These are phyloP conservation scores for Hirtodrosophila duncani DNA, from an alignment of 2,888 invertebrate species.

Conservation along the genomic window DNA sequence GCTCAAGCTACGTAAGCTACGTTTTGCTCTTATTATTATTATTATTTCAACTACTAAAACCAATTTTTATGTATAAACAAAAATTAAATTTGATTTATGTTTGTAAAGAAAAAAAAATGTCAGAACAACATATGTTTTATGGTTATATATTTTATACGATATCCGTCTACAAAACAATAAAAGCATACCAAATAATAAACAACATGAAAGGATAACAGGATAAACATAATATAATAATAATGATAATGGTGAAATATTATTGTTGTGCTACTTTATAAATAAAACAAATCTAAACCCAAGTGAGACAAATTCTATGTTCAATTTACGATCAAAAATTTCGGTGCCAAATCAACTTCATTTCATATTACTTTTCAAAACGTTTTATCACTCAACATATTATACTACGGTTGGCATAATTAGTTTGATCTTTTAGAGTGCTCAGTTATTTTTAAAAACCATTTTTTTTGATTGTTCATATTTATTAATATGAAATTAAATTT, in stretches of 20 bases:
- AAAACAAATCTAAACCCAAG: constrained; percentile 34
- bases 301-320: constrained; percentile 31
- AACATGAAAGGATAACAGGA: constrained; percentile 37
- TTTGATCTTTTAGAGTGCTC: no score
- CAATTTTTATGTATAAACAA: constrained; percentile 49
- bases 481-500: no score
- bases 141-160: constrained; percentile 44
- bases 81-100: constrained; percentile 53
- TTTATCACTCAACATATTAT: no score
- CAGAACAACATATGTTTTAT: constrained; percentile 58
- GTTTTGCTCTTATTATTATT: constrained; percentile 41
- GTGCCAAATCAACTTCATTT: no score
- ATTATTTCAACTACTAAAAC: constrained; percentile 50
- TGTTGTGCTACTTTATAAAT: constrained; percentile 60
- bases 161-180: constrained; percentile 31
- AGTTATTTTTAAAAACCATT: no score
- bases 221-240: constrained; percentile 22
- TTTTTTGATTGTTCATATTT: no score
- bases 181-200: constrained; percentile 54
- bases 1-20: constrained; percentile 65
- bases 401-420: no score
- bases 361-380: no score
- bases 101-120: constrained; percentile 50
- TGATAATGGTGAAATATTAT: constrained; percentile 22
- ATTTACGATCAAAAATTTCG: constrained; percentile 9